Evolutionary conservation across 2,888 invertebrate species (phyloP).

Genomic region (Sicus ferrugineus): DNA sequence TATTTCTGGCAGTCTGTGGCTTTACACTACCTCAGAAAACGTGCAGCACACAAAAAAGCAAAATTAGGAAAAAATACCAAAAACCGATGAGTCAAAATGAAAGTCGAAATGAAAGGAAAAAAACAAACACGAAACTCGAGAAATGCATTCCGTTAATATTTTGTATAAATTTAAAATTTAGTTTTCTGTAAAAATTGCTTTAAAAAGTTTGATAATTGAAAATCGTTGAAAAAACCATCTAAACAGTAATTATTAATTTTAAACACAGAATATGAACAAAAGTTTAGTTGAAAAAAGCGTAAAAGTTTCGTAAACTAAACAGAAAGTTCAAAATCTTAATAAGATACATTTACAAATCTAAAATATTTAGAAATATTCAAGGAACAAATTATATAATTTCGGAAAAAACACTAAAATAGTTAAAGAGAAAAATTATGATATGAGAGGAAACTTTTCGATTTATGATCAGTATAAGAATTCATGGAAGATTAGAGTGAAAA

Average conservation of each 20-base stretch:
- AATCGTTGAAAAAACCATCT: constrained; percentile 33
- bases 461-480: neutral
- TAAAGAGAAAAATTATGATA: too few species aligned
- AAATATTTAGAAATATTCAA: neutral
- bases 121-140: constrained; percentile 1
- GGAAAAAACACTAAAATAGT: neutral
- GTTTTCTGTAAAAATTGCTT: constrained; percentile 17
- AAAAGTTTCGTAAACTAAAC: constrained; percentile 7
- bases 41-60: neutral
- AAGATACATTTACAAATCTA: neutral
- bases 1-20: constrained; percentile 27
- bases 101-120: neutral
- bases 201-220: too few species aligned
- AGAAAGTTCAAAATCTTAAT: constrained; percentile 34
- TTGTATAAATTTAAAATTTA: constrained; percentile 31
- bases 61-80: neutral
- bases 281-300: constrained; percentile 13
- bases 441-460: neutral
- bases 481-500: neutral
- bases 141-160: constrained; percentile 42
- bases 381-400: neutral
- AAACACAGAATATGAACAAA: constrained; percentile 40
- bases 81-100: neutral
- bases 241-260: constrained; percentile 57
- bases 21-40: constrained; percentile 36